phyloP scores from a whole-genome alignment of 2,797 vertebrate species.

The Poecilia velifera region DNA sequence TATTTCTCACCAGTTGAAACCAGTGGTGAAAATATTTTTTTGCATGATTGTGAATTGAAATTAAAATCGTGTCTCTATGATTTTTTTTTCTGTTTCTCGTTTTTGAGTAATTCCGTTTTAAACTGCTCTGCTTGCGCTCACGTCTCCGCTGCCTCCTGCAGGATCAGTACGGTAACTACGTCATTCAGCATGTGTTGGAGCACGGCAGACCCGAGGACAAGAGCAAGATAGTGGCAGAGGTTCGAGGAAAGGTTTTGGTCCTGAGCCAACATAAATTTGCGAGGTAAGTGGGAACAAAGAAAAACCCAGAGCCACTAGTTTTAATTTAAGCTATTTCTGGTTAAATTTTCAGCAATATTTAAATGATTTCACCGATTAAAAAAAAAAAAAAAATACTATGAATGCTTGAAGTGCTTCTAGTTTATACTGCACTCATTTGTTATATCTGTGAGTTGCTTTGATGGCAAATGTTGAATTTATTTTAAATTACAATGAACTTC shows the following conservation, averaged over 20 bases:
- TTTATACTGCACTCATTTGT: neutral
- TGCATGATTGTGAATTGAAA: slow-evolving; percentile 65
- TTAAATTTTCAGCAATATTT: neutral
- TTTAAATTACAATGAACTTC: neutral
- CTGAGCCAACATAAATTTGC: slow-evolving; percentile 99
- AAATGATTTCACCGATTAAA: neutral
- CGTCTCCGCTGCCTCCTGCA: slow-evolving; percentile 64
- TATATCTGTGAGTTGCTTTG: neutral
- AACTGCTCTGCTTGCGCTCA: slow-evolving; percentile 12
- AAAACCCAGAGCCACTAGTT: neutral
- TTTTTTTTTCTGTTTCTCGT: slow-evolving; percentile 18
- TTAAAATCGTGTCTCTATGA: slow-evolving; percentile 12
- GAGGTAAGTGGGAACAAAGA: slow-evolving; percentile 80
- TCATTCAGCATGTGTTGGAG: slow-evolving; percentile 97
- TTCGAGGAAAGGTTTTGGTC: slow-evolving; percentile 94
- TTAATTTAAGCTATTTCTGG: neutral
- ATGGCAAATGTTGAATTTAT: neutral
- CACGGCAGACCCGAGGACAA: slow-evolving; percentile 97
- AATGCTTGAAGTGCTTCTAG: neutral
- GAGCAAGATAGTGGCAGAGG: slow-evolving; percentile 97
- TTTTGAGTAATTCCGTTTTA: neutral
- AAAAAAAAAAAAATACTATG: neutral
- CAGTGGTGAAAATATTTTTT: slow-evolving; percentile 32
- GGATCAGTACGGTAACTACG: slow-evolving; percentile 99
- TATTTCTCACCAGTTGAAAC: slow-evolving; percentile 47